These are phyloP conservation scores for Thoracochromis brauschi DNA, from an alignment of 2,113 vertebrate genomes.

Conservation along the genomic window DNA sequence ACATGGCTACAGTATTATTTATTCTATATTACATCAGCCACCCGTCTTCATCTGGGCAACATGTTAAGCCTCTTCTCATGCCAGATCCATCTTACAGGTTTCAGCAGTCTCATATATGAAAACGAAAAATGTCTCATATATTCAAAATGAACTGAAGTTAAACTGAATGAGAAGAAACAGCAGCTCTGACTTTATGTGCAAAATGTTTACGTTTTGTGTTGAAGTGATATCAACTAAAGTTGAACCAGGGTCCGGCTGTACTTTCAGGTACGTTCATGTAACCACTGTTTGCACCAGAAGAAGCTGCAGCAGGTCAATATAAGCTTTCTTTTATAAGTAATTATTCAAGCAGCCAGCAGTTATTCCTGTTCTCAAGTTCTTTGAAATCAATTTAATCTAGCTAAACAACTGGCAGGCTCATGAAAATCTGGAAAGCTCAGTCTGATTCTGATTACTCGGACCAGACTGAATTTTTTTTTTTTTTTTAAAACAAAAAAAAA, in stretches of 20 bases:
- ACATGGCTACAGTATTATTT: not conserved
- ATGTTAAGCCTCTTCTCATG: not conserved
- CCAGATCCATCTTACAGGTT: not conserved
- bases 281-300: not conserved
- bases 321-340: not conserved
- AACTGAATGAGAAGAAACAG: not conserved
- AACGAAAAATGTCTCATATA: not conserved
- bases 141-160: not conserved
- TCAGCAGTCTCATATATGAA: not conserved
- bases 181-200: not conserved
- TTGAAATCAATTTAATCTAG: not conserved
- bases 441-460: not conserved
- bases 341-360: not conserved
- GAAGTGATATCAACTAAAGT: not conserved
- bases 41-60: not conserved
- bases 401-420: not conserved
- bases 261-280: not conserved
- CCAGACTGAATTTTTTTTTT: not conserved
- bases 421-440: not conserved
- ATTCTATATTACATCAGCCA: not conserved
- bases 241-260: not conserved
- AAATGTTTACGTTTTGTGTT: not conserved
- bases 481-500: not conserved
- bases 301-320: not conserved
- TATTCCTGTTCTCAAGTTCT: not conserved